Base-by-base conservation (phyloP, 2,888 invertebrate species). In the Acanthoscelides obtectus region DNA sequence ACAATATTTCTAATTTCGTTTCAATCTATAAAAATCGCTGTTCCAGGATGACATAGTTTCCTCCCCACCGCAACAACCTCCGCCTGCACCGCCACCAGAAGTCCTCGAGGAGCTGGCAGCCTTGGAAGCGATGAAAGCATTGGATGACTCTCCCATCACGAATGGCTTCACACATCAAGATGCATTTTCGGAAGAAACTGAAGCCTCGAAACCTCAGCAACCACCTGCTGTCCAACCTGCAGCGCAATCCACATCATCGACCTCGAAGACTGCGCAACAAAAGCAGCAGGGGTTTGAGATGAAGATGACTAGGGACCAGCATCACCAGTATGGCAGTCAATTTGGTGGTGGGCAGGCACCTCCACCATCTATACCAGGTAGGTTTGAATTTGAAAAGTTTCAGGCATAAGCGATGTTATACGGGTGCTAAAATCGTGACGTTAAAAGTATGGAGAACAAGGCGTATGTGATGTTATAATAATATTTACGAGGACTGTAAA, bases 261-360 rank as follows among this genome's bases (percentile, higher is more conserved):
- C 21, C 22, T 67, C 17, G 25, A 27, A 64, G 88, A 88, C 79
- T 92, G 92, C 84, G 89, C 90, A 79, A 88, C 93, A 86, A 90
- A 90, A 84, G 87, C 64, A 70, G 45, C 22, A 20, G 22, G 71
- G 88, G 78, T 93, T 93, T 85, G 90, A 91, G 77, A 89, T 94
- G 87, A 91, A 90, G 84, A 87, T 94, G 76, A 90, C 89, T 78
- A 89, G 89, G 82, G 89, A 90, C 82, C 93, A 93, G 83, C 92
- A 92, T 70, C 87, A 91, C 77, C 92, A 92, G 76, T 94, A 94
- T 80, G 93, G 90, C 69, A 87, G 88, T 70, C 94, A 94, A 84
- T 94, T 93, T 81, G 79, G 77, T n/a, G 78, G 82, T 70, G 45
- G 12, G 17, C 12, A 12, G 1, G 79, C 80, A 70, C 76, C n/a